Evolutionary conservation across 2,888 invertebrate species (phyloP), one percentile per base, ranked within the genome.

Genomic region (Polietes domitor): DNA sequence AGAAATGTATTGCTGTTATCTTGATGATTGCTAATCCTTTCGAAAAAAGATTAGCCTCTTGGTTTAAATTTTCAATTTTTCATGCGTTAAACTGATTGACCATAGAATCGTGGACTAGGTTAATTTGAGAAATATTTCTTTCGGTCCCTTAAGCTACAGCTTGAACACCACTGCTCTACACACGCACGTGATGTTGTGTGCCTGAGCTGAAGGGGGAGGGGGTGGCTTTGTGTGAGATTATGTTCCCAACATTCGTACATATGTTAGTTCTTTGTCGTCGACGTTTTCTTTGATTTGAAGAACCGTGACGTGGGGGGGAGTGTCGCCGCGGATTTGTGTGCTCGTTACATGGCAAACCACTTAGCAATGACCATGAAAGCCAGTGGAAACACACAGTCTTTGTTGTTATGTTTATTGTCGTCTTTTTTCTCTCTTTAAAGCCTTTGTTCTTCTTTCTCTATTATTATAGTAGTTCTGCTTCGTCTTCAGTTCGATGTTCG

Each of bases 291-390:
- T 47, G 37, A 47, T n/a, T 47, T 47, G 47, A 32, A 32, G n/a
- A n/a, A n/a, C n/a, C 4, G 6, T 37, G 37, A 37, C 9, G 10
- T 41, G 41, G 4, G 6, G 2, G 41, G 4, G 15, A 12, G 41
- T 41, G 15, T 47, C n/a, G 15, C 1, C n/a, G 47, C n/a, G 6
- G 15, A n/a, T 47, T n/a, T 47, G n/a, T 17, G n/a, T 63, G 63
- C 17, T 17, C 37, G 5, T 41, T 68, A 68, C 68, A 68, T 68
- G 68, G 41, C 21, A 68, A 70, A 70, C 24, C 58, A 68, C 68
- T 70, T 55, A 61, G n/a, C 68, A 65, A 80, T 77, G 73, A 50
- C 77, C 81, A 47, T 81, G 77, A 76, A 72, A 73, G 68, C 41
- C 55, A 5, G 37, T 15, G 53, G 41, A 68, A 19, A 24, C 68